Percentiles rank a stretch among this genome's conserved stretches.
phyloP scores from a whole-genome alignment of 1,140 invertebrate genomes.

The Formica exsecta region DNA sequence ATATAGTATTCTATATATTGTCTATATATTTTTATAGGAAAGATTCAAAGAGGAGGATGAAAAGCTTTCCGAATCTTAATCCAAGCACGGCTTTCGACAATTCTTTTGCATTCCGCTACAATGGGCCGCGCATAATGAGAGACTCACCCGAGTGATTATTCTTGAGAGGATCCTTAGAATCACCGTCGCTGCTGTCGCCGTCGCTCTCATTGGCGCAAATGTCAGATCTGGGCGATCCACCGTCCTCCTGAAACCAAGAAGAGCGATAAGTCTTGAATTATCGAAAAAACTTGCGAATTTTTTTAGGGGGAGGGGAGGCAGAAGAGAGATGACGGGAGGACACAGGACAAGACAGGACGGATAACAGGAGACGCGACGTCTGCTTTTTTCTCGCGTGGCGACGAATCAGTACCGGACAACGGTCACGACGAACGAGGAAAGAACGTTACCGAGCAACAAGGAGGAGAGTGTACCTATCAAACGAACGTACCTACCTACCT shows the following conservation, averaged over 20 bases:
- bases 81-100: background rate
- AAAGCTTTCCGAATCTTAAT: background rate
- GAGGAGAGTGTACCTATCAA: background rate
- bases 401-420: background rate
- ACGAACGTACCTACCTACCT: constrained; percentile 63
- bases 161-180: constrained; percentile 82
- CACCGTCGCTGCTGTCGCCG: constrained; percentile 83
- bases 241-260: constrained; percentile 82
- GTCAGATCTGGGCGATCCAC: constrained; percentile 84
- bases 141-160: constrained; percentile 81
- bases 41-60: no score
- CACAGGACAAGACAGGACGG: no score
- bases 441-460: background rate
- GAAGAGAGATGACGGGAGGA: background rate
- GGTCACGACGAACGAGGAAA: background rate
- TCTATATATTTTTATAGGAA: no score
- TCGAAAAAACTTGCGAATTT: constrained; percentile 55
- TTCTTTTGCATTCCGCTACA: background rate
- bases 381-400: background rate
- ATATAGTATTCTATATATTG: background rate
- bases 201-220: constrained; percentile 85
- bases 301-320: background rate
- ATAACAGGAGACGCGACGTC: no score
- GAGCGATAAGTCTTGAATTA: constrained; percentile 10
- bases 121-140: background rate